A percentile compares a stretch with the other conserved stretches of the same genome.
Conservation (phyloP, 2,113 vertebrate species). For the Corydoras sp. region DNA sequence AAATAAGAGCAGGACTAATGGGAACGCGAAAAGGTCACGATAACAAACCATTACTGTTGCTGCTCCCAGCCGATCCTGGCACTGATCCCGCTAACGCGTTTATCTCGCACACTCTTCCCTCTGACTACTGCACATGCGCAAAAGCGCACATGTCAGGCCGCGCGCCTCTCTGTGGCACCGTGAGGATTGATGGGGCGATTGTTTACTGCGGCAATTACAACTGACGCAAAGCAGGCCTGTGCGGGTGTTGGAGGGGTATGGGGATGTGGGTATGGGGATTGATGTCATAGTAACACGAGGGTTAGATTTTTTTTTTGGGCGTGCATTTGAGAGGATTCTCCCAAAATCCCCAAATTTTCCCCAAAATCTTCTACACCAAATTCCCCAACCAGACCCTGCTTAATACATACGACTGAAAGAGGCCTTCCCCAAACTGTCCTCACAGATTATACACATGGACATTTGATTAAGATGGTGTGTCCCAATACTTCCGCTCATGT, state of each 20-base stretch:
- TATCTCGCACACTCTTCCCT: constrained; percentile 71
- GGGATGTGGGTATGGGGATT: too few relatives aligned
- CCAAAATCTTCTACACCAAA: too few relatives aligned
- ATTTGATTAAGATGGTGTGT: too few relatives aligned
- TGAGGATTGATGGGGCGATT: constrained; percentile 76
- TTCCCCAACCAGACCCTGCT: too few relatives aligned
- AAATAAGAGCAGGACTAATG: constrained; percentile 78
- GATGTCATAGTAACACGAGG: too few relatives aligned
- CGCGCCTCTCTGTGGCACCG: constrained; percentile 69
- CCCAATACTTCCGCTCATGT: too few relatives aligned
- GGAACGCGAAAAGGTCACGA: constrained; percentile 89
- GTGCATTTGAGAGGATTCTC: too few relatives aligned
- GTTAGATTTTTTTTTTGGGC: too few relatives aligned
- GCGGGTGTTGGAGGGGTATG: constrained; percentile 59
- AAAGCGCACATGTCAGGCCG: constrained; percentile 47
- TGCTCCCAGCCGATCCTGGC: constrained; percentile 65
- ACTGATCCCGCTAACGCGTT: constrained; percentile 58
- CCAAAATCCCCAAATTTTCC: too few relatives aligned
- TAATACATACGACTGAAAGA: too few relatives aligned
- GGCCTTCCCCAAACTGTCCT: too few relatives aligned
- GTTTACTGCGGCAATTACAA: constrained; percentile 75
- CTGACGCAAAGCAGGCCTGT: constrained; percentile 77
- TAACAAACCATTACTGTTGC: constrained; percentile 94
- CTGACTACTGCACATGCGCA: constrained; percentile 55
- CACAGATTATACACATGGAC: too few relatives aligned